Evolutionary conservation across 2,113 vertebrate species (phyloP).

Genomic region (Ammodytes dubius): DNA sequence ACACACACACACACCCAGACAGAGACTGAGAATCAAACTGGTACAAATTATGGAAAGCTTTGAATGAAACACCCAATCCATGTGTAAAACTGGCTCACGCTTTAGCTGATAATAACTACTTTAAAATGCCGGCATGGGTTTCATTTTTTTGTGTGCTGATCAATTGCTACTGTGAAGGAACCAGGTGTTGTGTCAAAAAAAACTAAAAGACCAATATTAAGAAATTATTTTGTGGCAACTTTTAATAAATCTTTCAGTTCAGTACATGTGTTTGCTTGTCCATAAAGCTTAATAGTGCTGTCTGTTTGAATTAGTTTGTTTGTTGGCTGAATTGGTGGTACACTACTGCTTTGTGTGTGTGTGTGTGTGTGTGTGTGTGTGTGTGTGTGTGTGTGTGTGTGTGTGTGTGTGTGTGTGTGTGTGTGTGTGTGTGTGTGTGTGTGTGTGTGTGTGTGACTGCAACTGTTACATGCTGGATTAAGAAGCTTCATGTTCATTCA

Average conservation of each 20-base stretch:
- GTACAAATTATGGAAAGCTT: conserved; percentile 21
- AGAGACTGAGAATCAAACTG: conserved; percentile 19
- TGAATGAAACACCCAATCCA: conserved; percentile 26
- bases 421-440: too few species aligned
- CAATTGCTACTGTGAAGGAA: background rate
- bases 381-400: too few species aligned
- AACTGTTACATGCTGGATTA: background rate
- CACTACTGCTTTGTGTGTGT: too few species aligned
- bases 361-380: too few species aligned
- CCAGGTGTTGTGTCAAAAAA: conserved; percentile 21
- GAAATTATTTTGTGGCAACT: background rate
- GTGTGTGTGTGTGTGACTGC: too few species aligned
- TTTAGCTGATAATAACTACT: conserved; percentile 20
- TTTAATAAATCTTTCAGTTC: background rate
- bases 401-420: too few species aligned
- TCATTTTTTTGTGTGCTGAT: conserved; percentile 26
- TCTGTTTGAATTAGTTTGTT: background rate
- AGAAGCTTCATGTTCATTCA: background rate
- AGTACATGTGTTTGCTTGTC: background rate
- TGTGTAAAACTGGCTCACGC: conserved; percentile 48
- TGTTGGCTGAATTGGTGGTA: background rate
- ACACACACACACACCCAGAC: background rate
- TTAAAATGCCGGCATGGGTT: conserved; percentile 6
- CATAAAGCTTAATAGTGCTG: background rate
- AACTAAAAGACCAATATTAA: background rate